Evolutionary conservation across 2,797 vertebrate genomes (phyloP).

Genomic region (Anisognathus igniventris): DNA sequence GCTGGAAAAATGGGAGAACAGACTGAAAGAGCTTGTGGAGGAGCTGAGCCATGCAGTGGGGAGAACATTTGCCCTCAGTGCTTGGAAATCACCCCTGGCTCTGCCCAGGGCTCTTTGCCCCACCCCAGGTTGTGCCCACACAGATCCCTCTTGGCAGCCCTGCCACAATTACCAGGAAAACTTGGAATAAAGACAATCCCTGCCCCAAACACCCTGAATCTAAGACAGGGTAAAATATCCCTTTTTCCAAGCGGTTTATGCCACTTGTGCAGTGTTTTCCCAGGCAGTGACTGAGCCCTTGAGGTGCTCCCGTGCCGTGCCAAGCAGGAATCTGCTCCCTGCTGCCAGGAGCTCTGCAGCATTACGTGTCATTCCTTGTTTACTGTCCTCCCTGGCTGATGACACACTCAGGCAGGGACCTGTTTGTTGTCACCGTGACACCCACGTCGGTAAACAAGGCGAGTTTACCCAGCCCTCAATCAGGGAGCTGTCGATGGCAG

Average conservation of each 20-base stretch:
- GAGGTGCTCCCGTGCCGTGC: background rate
- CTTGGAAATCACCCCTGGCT: background rate
- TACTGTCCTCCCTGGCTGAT: conserved; percentile 21
- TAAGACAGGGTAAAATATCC: background rate
- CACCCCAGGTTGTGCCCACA: fast-evolving
- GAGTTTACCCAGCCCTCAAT: conserved; percentile 52
- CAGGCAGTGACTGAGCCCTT: background rate
- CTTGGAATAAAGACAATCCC: fast-evolving
- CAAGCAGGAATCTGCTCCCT: background rate
- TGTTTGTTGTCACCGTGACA: conserved; percentile 60
- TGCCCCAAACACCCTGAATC: background rate
- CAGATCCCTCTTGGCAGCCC: fast-evolving
- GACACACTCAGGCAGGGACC: conserved; percentile 49
- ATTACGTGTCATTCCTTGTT: conserved; percentile 19
- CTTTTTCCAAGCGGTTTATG: background rate
- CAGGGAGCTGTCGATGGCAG: background rate
- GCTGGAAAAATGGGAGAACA: background rate
- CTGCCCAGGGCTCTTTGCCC: background rate
- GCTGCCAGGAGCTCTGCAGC: background rate
- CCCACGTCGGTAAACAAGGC: conserved; percentile 44
- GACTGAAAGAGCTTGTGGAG: background rate
- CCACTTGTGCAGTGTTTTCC: background rate
- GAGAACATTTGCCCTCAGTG: background rate
- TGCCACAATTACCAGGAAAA: background rate
- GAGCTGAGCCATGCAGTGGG: background rate